phyloP scores from a whole-genome alignment of 2,888 invertebrate genomes.

The Sinopyrophorus schimmeli region DNA sequence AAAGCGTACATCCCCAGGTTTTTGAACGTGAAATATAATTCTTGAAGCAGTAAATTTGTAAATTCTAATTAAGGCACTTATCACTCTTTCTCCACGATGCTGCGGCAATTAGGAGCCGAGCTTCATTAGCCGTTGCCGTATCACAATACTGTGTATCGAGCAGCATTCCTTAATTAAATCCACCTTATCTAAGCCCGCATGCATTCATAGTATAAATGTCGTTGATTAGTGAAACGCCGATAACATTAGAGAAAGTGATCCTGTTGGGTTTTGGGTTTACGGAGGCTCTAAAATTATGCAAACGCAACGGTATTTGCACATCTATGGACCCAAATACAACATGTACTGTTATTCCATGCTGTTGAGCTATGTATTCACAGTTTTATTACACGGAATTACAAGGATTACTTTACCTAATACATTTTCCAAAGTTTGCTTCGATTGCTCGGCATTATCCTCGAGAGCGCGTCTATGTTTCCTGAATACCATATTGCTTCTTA shows the following conservation, averaged over 20 bases:
- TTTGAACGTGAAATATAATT: constrained; percentile 28
- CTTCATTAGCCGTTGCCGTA: constrained; percentile 32
- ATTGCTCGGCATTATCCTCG: too few relatives aligned
- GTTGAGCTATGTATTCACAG: constrained; percentile 13
- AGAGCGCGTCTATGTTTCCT: too few relatives aligned
- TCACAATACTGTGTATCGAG: constrained; percentile 34
- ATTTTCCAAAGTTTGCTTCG: constrained; percentile 22
- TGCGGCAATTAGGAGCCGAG: constrained; percentile 31
- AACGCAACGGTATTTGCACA: constrained; percentile 28
- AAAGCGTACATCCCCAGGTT: constrained; percentile 13
- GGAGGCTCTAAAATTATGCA: constrained; percentile 26
- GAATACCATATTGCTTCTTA: too few relatives aligned
- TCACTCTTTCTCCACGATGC: constrained; percentile 32
- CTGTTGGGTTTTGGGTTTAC: constrained; percentile 28
- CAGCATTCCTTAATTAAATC: constrained; percentile 34
- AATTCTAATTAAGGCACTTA: constrained; percentile 34
- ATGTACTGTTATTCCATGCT: constrained; percentile 18
- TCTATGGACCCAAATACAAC: constrained; percentile 24
- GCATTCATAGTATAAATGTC: constrained; percentile 31
- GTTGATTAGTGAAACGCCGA: constrained; percentile 32
- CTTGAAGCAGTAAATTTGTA: constrained; percentile 32
- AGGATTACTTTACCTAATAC: constrained; percentile 25
- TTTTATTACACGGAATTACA: constrained; percentile 23
- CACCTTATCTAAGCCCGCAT: constrained; percentile 33
- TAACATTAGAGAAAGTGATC: constrained; percentile 30